A percentile compares a stretch with the other conserved stretches of the same genome.
Conservation (phyloP, 2,113 vertebrate genomes). For the Vireo altiloquus region DNA sequence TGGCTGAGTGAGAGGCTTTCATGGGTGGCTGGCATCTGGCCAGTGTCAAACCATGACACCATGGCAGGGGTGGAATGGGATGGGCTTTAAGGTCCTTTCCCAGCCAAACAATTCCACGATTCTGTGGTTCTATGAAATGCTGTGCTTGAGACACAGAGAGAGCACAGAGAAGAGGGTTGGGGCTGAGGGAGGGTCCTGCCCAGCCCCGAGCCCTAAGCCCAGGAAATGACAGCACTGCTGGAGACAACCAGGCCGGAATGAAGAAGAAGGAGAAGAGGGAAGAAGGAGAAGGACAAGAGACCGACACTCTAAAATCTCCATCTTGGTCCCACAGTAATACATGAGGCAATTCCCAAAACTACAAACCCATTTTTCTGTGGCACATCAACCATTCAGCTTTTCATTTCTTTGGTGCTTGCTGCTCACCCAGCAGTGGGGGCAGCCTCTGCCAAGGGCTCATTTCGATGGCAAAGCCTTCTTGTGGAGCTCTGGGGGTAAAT, state of each 20-base stretch:
- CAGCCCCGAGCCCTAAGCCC: background rate
- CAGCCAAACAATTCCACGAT: background rate
- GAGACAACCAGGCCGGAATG: background rate
- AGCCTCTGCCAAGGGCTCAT: no score
- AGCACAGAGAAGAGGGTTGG: background rate
- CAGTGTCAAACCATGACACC: background rate
- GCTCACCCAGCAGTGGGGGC: no score
- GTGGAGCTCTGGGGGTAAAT: no score
- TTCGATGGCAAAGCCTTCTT: no score
- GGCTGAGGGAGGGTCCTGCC: background rate
- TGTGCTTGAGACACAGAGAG: background rate
- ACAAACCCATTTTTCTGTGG: no score
- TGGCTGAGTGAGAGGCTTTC: background rate
- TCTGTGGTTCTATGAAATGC: background rate
- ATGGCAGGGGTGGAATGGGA: rapidly evolving
- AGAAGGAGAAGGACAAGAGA: no score
- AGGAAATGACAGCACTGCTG: background rate
- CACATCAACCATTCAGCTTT: no score
- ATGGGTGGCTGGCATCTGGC: background rate
- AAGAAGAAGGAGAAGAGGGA: no score
- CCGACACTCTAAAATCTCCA: no score
- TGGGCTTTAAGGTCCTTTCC: background rate
- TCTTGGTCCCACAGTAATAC: no score
- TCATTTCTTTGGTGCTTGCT: no score
- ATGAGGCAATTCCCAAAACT: no score